Evolutionary conservation across 2,113 vertebrate genomes (phyloP).

Genomic region (Petroica traversi): DNA sequence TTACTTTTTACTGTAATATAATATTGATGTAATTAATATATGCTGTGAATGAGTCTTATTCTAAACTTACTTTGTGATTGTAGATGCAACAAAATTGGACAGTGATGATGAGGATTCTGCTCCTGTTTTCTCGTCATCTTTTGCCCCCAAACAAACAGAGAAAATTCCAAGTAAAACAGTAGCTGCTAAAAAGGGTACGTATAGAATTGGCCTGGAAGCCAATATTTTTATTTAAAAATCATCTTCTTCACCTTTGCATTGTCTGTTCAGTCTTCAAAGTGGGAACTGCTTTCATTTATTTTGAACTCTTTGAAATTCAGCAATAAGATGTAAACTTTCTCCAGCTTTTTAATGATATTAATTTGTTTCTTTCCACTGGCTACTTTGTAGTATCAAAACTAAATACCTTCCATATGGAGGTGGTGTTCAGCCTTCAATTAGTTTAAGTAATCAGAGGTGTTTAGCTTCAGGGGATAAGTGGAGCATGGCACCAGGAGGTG

Average conservation of each 20-base stretch:
- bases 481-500: not conserved
- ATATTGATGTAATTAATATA: not conserved
- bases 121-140: constrained; percentile 85
- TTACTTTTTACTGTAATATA: not conserved
- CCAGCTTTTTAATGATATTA: not conserved
- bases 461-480: not conserved
- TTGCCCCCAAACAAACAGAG: constrained; percentile 84
- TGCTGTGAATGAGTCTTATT: not conserved
- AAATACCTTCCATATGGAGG: rapidly evolving
- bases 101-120: constrained; percentile 84
- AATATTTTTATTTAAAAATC: not conserved
- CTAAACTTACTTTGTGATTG: constrained; percentile 37
- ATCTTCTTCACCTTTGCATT: not conserved
- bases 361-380: not conserved
- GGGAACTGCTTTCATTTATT: not conserved
- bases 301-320: not conserved
- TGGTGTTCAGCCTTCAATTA: not conserved
- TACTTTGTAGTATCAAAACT: not conserved
- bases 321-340: not conserved
- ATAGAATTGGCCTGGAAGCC: not conserved
- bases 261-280: not conserved
- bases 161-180: constrained; percentile 80
- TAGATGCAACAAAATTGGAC: constrained; percentile 88
- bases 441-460: not conserved
- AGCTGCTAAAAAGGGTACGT: constrained; percentile 87